Percentiles rank a stretch among this genome's conserved stretches.
phyloP scores from a whole-genome alignment of 2,888 invertebrate species.

The Phalera bucephala region DNA sequence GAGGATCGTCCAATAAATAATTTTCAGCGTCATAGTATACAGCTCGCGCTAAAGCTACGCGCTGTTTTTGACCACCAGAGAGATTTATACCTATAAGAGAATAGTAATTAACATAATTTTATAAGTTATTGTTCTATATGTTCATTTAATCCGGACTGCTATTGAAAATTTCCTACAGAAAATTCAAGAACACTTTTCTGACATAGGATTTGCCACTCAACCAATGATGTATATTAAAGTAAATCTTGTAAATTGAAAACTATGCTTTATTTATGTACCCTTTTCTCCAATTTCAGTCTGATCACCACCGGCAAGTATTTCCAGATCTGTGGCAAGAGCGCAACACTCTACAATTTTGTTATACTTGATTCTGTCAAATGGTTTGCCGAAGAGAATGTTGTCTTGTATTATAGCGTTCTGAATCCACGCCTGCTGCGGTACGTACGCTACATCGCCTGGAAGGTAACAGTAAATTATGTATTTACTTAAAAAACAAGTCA shows the following conservation, averaged over 20 bases:
- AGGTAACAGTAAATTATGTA: too few species aligned
- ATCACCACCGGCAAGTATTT: conserved; percentile 96
- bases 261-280: conserved; percentile 81
- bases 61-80: conserved; percentile 95
- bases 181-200: too few species aligned
- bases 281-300: conserved; percentile 99
- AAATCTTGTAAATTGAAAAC: too few species aligned
- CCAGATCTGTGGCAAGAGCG: conserved; percentile 94
- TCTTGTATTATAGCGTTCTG: conserved; percentile 97
- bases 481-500: too few species aligned
- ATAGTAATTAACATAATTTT: too few species aligned
- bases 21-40: conserved; percentile 94
- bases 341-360: conserved; percentile 93
- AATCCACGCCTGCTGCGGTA: conserved; percentile 98
- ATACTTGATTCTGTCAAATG: conserved; percentile 87
- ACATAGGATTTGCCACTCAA: too few species aligned
- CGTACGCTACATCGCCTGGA: conserved; percentile 87
- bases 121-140: too few species aligned
- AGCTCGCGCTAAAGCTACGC: conserved; percentile 95
- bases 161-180: too few species aligned
- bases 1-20: conserved; percentile 97
- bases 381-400: conserved; percentile 95
- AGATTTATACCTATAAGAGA: conserved; percentile 85
- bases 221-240: too few species aligned
- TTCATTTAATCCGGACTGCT: too few species aligned